These are phyloP conservation scores for Stratiolaelaps scimitus DNA, from an alignment of 1,140 invertebrate species.

Conservation along the genomic window DNA sequence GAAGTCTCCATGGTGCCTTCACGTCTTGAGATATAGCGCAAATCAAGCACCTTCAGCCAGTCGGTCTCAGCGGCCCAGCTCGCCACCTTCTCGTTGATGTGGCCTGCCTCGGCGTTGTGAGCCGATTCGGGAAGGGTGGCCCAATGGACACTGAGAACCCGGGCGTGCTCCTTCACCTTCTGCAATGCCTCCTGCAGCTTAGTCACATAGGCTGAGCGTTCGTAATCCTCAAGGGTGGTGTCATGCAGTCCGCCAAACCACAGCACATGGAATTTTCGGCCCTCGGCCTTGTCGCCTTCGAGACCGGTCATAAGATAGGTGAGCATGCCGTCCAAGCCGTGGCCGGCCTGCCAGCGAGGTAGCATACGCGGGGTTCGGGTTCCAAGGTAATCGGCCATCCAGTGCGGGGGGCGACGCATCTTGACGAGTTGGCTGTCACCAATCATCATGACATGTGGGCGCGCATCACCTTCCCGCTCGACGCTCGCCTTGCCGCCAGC, in stretches of 20 bases:
- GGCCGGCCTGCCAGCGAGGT: conserved; percentile 1
- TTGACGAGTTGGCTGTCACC: conserved; percentile 17
- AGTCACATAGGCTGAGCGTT: background rate
- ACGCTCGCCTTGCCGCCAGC: background rate
- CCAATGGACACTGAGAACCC: background rate
- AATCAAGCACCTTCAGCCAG: conserved; percentile 14
- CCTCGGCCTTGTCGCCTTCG: conserved; percentile 4
- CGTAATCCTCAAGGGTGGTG: conserved; percentile 20
- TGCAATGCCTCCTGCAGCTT: conserved; percentile 13
- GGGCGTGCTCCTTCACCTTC: background rate
- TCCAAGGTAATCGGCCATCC: conserved; percentile 9
- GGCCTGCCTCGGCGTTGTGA: background rate
- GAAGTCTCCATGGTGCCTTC: conserved; percentile 9
- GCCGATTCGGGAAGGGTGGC: conserved; percentile 23
- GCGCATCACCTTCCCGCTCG: conserved; percentile 4
- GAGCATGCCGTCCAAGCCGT: conserved; percentile 11
- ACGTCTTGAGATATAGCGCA: conserved; percentile 2
- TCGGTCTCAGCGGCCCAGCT: conserved; percentile 2
- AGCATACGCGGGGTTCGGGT: conserved; percentile 22
- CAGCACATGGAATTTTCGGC: conserved; percentile 10
- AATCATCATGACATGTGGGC: conserved; percentile 9
- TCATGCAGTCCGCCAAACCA: conserved; percentile 25
- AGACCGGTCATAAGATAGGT: background rate
- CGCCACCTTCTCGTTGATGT: conserved; percentile 10
- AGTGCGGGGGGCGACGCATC: background rate